A percentile compares a stretch with the other conserved stretches of the same genome.
These are phyloP conservation scores for Pomacea maculata DNA, from an alignment of 1,140 invertebrate genomes.

Conservation along the genomic window DNA sequence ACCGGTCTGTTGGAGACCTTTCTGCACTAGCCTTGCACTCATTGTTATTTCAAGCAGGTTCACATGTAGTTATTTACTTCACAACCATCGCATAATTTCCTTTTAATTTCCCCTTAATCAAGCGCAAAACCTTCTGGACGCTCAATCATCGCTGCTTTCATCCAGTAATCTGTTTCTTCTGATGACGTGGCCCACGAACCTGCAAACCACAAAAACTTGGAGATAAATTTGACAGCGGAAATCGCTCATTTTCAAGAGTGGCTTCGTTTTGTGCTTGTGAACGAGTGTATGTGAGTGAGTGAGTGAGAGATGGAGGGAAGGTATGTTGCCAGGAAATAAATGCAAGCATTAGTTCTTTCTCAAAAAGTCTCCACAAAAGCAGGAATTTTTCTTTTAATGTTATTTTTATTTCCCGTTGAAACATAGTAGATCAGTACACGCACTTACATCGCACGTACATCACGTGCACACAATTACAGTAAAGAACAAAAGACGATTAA, in stretches of 20 bases:
- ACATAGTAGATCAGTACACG: no score
- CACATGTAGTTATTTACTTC: no score
- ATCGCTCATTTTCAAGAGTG: neutral
- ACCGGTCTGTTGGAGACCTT: no score
- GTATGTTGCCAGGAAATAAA: neutral
- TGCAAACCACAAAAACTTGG: neutral
- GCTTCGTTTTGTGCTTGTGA: neutral
- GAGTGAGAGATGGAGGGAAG: neutral
- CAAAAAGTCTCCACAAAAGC: neutral
- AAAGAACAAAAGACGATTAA: no score
- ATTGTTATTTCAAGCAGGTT: no score
- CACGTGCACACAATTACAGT: no score
- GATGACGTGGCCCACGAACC: neutral
- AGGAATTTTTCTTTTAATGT: no score
- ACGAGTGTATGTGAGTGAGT: neutral
- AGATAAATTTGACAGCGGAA: no score
- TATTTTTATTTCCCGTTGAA: no score
- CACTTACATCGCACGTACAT: no score
- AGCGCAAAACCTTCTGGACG: neutral
- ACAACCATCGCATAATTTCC: no score
- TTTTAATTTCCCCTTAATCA: neutral
- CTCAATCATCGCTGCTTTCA: neutral
- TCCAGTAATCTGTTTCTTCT: neutral
- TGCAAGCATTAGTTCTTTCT: neutral
- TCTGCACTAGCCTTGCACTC: no score